These are phyloP conservation scores for Bucorvus abyssinicus DNA, from an alignment of 2,797 vertebrate genomes.

Conservation along the genomic window DNA sequence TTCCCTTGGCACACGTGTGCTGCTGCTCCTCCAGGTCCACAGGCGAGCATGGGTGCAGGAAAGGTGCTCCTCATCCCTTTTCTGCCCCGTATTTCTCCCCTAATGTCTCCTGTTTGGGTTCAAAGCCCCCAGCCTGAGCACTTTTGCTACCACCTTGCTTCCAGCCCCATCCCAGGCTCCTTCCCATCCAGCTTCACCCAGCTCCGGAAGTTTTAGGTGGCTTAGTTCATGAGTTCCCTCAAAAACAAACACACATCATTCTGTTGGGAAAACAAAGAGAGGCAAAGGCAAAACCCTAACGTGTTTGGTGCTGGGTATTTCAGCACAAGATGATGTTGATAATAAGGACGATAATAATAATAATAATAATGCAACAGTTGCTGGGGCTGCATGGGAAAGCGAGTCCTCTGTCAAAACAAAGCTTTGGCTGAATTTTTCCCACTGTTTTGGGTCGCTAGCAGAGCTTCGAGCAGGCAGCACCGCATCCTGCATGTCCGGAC, in stretches of 20 bases:
- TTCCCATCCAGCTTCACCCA: neutral
- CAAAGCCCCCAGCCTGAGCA: neutral
- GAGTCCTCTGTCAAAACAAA: neutral
- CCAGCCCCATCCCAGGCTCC: neutral
- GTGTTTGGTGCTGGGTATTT: neutral
- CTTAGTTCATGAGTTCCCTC: neutral
- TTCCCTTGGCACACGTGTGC: neutral
- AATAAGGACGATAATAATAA: no score
- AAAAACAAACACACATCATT: fast-evolving
- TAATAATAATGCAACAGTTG: neutral
- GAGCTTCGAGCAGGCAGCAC: neutral
- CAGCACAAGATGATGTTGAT: neutral
- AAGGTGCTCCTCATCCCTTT: neutral
- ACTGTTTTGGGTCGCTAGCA: fast-evolving
- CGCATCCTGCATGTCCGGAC: neutral
- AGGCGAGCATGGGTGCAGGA: neutral
- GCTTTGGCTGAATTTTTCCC: neutral
- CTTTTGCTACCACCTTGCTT: neutral
- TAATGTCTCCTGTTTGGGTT: neutral
- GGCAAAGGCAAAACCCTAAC: neutral
- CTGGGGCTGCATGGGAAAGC: neutral
- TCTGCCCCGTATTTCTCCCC: neutral
- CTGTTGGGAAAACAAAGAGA: neutral
- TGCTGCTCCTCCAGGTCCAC: neutral
- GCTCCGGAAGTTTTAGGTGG: neutral